Evolutionary conservation across 2,888 invertebrate genomes (phyloP).

Genomic region (Cabera pusaria): DNA sequence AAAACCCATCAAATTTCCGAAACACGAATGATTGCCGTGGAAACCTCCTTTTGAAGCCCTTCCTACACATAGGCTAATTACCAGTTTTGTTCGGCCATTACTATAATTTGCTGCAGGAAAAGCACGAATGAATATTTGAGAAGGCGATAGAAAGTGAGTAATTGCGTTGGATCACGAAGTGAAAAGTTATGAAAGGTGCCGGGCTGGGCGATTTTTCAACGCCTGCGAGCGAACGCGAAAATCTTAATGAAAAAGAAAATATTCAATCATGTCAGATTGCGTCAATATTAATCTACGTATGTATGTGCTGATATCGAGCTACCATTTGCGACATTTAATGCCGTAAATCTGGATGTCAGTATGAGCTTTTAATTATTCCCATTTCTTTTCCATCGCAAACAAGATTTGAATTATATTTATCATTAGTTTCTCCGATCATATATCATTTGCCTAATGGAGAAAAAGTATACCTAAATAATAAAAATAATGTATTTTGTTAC

Average conservation of each 20-base stretch:
- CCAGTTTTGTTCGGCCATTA: constrained; percentile 75
- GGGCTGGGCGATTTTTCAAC: constrained; percentile 76
- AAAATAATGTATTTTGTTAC: constrained; percentile 19
- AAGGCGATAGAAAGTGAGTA: constrained; percentile 81
- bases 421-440: no score
- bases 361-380: constrained; percentile 1
- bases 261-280: constrained; percentile 57
- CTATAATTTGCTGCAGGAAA: constrained; percentile 79
- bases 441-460: no score
- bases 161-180: constrained; percentile 81
- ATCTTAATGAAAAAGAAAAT: constrained; percentile 77
- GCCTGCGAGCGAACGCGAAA: constrained; percentile 63
- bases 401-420: no score
- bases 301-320: constrained; percentile 6
- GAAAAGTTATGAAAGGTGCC: constrained; percentile 83
- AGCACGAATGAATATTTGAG: constrained; percentile 82
- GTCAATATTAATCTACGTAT: constrained; percentile 40
- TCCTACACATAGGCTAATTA: constrained; percentile 69
- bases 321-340: neutral
- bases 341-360: neutral
- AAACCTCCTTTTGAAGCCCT: constrained; percentile 53
- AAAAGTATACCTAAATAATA: no score
- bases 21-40: constrained; percentile 36
- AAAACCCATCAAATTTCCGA: constrained; percentile 44
- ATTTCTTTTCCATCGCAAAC: neutral